A percentile compares a stretch with the other conserved stretches of the same genome.
These are phyloP conservation scores for Drosophila anomalata DNA, from an alignment of 2,888 invertebrate species.

Conservation along the genomic window DNA sequence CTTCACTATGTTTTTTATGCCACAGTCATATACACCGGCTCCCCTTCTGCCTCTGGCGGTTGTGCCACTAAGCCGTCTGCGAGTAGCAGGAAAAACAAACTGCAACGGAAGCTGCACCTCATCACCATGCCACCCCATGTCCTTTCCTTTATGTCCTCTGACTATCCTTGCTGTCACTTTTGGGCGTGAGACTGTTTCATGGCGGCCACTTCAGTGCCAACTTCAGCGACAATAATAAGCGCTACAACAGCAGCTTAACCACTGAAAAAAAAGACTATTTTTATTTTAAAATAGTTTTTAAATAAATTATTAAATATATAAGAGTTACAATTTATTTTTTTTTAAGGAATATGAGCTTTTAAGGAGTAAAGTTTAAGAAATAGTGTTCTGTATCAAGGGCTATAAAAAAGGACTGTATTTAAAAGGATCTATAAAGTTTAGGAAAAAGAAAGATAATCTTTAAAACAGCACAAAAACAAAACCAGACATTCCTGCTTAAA, in stretches of 20 bases:
- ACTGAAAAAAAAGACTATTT: slow-evolving; percentile 1
- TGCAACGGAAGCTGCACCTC: slow-evolving; percentile 77
- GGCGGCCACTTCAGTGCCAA: slow-evolving; percentile 60
- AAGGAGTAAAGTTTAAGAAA: no score
- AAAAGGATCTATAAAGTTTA: background rate
- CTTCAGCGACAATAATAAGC: slow-evolving; percentile 74
- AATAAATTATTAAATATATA: background rate
- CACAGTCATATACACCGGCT: slow-evolving; percentile 33
- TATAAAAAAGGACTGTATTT: background rate
- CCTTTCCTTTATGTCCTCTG: slow-evolving; percentile 21
- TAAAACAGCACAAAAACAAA: no score
- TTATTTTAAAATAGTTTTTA: background rate
- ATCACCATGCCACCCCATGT: slow-evolving; percentile 12
- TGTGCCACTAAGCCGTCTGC: slow-evolving; percentile 73
- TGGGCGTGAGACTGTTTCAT: slow-evolving; percentile 61
- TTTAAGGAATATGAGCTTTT: no score
- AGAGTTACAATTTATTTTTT: background rate
- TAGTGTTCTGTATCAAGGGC: no score
- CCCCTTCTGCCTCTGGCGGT: slow-evolving; percentile 46
- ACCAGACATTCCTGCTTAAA: background rate
- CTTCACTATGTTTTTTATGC: slow-evolving; percentile 44
- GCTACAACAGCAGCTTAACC: slow-evolving; percentile 50
- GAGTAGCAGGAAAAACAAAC: slow-evolving; percentile 67
- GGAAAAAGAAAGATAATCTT: background rate
- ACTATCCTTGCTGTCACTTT: slow-evolving; percentile 56